Conservation (phyloP, 2,888 invertebrate species). For the Hermodice carunculata region DNA sequence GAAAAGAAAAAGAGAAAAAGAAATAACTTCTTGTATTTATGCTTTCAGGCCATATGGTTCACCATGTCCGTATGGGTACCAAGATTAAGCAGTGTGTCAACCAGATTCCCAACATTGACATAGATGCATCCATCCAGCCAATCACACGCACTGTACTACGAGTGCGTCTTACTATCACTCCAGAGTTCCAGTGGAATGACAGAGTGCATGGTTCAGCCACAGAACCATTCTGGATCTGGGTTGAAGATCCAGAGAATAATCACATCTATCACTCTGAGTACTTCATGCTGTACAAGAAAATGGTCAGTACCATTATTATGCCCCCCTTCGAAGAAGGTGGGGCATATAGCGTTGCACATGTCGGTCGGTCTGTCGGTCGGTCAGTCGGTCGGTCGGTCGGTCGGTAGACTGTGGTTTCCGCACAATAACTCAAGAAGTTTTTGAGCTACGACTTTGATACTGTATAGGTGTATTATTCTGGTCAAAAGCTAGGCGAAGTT, state of each 20-base stretch:
- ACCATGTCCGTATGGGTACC: constrained; percentile 82
- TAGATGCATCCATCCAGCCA: constrained; percentile 90
- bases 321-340: too few relatives aligned
- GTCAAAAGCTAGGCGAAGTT: too few relatives aligned
- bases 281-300: constrained; percentile 85
- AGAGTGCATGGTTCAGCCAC: constrained; percentile 87
- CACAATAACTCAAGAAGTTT: too few relatives aligned
- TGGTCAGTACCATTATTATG: constrained; percentile 73
- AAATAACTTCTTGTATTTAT: neutral
- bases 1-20: too few relatives aligned
- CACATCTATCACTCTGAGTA: constrained; percentile 97
- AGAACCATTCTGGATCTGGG: constrained; percentile 97
- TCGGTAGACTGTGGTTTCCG: too few relatives aligned
- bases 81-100: constrained; percentile 86
- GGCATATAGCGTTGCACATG: too few relatives aligned
- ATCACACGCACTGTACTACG: constrained; percentile 86
- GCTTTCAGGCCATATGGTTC: constrained; percentile 77
- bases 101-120: constrained; percentile 86
- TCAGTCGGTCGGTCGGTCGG: too few relatives aligned
- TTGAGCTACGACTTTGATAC: too few relatives aligned
- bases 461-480: too few relatives aligned
- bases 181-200: constrained; percentile 82
- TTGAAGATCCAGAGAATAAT: constrained; percentile 95
- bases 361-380: too few relatives aligned
- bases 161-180: constrained; percentile 82